Conservation (phyloP, 2,113 vertebrate genomes). For the Semicossyphus pulcher region DNA sequence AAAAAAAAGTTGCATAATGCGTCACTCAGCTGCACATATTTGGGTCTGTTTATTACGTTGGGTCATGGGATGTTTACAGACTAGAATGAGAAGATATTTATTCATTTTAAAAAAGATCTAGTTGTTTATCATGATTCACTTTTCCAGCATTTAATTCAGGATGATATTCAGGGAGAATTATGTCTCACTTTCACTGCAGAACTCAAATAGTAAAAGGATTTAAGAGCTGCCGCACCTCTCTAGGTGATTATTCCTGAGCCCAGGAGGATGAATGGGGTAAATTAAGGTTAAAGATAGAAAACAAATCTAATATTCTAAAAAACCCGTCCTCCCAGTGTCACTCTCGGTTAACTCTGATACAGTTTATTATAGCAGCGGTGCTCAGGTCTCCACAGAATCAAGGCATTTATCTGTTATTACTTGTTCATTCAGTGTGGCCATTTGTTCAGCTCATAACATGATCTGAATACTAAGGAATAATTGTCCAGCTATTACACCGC, state of each 20-base stretch:
- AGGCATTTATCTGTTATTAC: slow-evolving; percentile 32
- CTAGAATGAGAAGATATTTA: neutral
- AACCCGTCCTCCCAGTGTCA: neutral
- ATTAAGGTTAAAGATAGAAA: slow-evolving; percentile 44
- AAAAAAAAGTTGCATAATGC: slow-evolving; percentile 6
- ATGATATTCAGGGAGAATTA: neutral
- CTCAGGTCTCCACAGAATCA: slow-evolving; percentile 18
- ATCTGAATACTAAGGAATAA: slow-evolving; percentile 14
- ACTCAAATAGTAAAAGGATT: slow-evolving; percentile 4
- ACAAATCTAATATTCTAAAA: slow-evolving; percentile 45
- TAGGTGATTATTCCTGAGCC: slow-evolving; percentile 7
- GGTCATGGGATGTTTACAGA: slow-evolving; percentile 21
- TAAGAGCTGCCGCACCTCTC: slow-evolving; percentile 11
- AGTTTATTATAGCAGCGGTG: slow-evolving; percentile 18
- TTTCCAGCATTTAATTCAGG: slow-evolving; percentile 14
- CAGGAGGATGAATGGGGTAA: slow-evolving; percentile 20
- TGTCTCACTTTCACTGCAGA: neutral
- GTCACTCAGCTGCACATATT: neutral
- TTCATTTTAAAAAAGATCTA: slow-evolving; percentile 1
- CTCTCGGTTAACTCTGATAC: slow-evolving; percentile 27
- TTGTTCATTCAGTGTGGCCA: slow-evolving; percentile 12
- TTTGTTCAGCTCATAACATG: slow-evolving; percentile 18
- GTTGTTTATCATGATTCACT: slow-evolving; percentile 23
- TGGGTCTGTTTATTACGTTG: neutral
- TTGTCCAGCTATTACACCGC: neutral